phyloP scores from a whole-genome alignment of 2,888 invertebrate genomes.

The Calliopum simillimum region DNA sequence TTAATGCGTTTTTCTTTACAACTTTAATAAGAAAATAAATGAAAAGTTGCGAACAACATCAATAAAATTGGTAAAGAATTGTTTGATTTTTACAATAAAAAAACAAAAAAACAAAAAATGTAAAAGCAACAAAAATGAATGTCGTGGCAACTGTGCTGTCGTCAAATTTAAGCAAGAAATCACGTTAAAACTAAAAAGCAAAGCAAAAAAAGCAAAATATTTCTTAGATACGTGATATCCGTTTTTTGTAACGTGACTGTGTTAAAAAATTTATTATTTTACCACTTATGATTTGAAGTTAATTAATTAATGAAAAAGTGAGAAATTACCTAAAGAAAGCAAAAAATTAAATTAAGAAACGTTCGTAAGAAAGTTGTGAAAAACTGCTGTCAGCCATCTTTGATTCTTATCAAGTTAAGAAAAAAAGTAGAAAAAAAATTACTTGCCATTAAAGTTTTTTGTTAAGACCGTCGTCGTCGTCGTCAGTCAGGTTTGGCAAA shows the following conservation, averaged over 20 bases:
- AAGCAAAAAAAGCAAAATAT: neutral
- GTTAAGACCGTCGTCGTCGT: too few species aligned
- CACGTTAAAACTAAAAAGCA: slow-evolving; percentile 8
- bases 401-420: slow-evolving; percentile 16
- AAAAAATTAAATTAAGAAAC: neutral
- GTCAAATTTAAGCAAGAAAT: slow-evolving; percentile 1
- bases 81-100: neutral
- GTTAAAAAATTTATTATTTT: neutral
- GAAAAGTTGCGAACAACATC: neutral
- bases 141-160: slow-evolving; percentile 28
- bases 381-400: slow-evolving; percentile 26
- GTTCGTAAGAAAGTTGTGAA: neutral
- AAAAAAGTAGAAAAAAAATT: too few species aligned
- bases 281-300: neutral
- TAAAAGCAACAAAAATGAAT: slow-evolving; percentile 8
- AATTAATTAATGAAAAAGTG: slow-evolving; percentile 23
- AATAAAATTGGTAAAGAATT: slow-evolving; percentile 4
- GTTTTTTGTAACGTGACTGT: slow-evolving; percentile 16
- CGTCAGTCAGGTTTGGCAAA: too few species aligned
- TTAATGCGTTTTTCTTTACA: too few species aligned
- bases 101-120: neutral
- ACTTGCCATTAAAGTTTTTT: too few species aligned
- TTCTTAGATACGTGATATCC: slow-evolving; percentile 19
- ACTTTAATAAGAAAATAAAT: neutral
- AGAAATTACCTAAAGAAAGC: slow-evolving; percentile 1